Evolutionary conservation across 1,140 invertebrate species (phyloP), one percentile per base, ranked within the genome.

Genomic region (Dreissena rostriformis): DNA sequence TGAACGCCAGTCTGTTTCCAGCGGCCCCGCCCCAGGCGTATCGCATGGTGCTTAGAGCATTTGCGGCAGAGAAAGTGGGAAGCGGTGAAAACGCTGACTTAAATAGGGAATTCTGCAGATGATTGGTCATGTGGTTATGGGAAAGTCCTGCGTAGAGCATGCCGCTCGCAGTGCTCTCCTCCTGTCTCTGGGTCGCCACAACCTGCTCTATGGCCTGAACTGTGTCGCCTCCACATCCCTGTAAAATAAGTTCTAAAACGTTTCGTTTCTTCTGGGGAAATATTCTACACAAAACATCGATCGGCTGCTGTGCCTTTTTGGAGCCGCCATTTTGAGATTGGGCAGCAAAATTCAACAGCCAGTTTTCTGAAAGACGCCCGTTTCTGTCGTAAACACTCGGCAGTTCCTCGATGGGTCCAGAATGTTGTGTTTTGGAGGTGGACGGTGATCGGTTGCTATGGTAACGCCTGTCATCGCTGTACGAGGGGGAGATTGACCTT

Each of bases 121-220:
- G 80, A 26, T 66, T 75, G 2, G 19, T n/a, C 24, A 82, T 22
- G 22, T 39, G 12, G 17, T 71, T 29, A 39, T 82, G 70, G 15
- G 71, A 12, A 0, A 68, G 57, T 17, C 28, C 57, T 0, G 71
- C 12, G 10, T 63, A 53, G 11, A 67, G 24, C 14, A 84, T 11
- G 10, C 74, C 22, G 28, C 39, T 61, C 8, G 22, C 71, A 14
- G 49, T 39, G n/a, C 26, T 84, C 49, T 81, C 77, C 66, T 76
- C 81, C 61, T 88, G 87, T 8, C 74, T 28, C 80, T 92, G 88
- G 61, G 86, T 90, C 70, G 86, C 89, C 65, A 92, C 80, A 14
- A 92, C 85, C 66, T 97, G 95, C 91, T 98, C 97, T 95, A 98
- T 98, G 0, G 97, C 97, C 88, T 97, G 96, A 0, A 98, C 95